Evolutionary conservation across 2,888 invertebrate genomes (phyloP).

Genomic region (Scrobipalpa costella): DNA sequence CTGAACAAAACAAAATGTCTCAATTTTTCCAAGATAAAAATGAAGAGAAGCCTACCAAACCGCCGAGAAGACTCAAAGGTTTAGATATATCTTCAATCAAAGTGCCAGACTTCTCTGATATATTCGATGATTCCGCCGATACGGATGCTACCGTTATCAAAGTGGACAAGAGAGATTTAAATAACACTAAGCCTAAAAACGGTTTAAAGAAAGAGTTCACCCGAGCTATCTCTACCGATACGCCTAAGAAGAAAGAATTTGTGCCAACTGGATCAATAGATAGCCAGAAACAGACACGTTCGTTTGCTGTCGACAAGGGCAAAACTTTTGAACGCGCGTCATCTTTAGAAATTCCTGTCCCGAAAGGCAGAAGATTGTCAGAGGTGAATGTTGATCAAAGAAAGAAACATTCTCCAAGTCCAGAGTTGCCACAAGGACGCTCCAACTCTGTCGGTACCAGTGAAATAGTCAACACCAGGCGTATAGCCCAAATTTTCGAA

Average conservation of each 20-base stretch:
- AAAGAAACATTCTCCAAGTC: conserved; percentile 53
- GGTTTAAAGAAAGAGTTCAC: conserved; percentile 29
- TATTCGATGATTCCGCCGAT: conserved; percentile 59
- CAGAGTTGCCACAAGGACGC: conserved; percentile 48
- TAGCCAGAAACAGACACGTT: conserved; percentile 38
- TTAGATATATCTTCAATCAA: conserved; percentile 53
- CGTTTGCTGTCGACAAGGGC: conserved; percentile 35
- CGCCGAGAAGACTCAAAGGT: conserved; percentile 61
- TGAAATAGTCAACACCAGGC: conserved; percentile 55
- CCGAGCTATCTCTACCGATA: conserved; percentile 28
- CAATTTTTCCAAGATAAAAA: conserved; percentile 54
- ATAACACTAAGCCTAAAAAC: background rate
- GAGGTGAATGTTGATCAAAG: conserved; percentile 47
- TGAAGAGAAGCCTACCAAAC: conserved; percentile 47
- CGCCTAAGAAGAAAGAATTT: conserved; percentile 28
- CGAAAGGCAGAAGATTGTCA: conserved; percentile 50
- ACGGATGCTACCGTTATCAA: conserved; percentile 57
- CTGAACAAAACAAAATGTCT: conserved; percentile 42
- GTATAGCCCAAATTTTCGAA: conserved; percentile 66
- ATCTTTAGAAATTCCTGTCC: conserved; percentile 40
- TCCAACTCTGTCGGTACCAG: conserved; percentile 59
- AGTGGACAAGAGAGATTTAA: conserved; percentile 31
- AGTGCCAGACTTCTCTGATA: conserved; percentile 50
- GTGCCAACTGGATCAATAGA: conserved; percentile 34
- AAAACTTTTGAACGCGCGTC: conserved; percentile 31